A percentile compares a stretch with the other conserved stretches of the same genome.
These are phyloP conservation scores for Pagetopsis macropterus DNA, from an alignment of 2,797 vertebrate genomes.

Conservation along the genomic window DNA sequence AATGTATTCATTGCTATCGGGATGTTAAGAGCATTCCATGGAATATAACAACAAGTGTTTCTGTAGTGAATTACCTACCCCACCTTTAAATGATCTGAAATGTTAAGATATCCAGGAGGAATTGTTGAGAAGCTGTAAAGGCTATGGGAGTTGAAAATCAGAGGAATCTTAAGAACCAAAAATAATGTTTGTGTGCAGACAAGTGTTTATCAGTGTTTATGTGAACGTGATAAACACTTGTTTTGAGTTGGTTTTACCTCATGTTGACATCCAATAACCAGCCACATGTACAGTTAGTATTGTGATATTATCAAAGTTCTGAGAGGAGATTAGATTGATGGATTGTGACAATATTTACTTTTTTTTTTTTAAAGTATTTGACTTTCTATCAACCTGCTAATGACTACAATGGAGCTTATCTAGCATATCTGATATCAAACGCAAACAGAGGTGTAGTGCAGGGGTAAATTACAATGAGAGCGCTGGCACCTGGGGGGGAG, in stretches of 20 bases:
- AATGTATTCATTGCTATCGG: too few species aligned
- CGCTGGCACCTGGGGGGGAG: slow-evolving; percentile 67
- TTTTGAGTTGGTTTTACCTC: slow-evolving; percentile 73
- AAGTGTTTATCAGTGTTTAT: too few species aligned
- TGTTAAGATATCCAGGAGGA: slow-evolving; percentile 24
- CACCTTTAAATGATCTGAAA: slow-evolving; percentile 18
- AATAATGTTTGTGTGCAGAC: slow-evolving; percentile 61
- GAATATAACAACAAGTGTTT: too few species aligned
- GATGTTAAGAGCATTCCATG: too few species aligned
- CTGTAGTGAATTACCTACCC: too few species aligned
- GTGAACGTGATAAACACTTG: not conserved
- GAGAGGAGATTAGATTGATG: slow-evolving; percentile 27
- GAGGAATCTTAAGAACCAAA: not conserved
- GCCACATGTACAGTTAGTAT: not conserved
- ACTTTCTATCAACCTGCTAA: slow-evolving; percentile 76
- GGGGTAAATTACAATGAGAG: slow-evolving; percentile 58
- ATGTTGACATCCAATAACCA: slow-evolving; percentile 64
- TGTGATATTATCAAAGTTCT: slow-evolving; percentile 27
- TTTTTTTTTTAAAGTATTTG: slow-evolving; percentile 73
- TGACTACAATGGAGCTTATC: slow-evolving; percentile 67
- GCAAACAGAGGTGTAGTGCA: slow-evolving; percentile 64
- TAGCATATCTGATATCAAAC: slow-evolving; percentile 67
- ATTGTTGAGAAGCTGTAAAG: not conserved
- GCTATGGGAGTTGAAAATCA: not conserved
- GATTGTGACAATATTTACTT: slow-evolving; percentile 32